Percentiles rank a stretch among this genome's conserved stretches.
Evolutionary conservation across 2,888 invertebrate genomes (phyloP).

Genomic region (Rhopalosiphum nymphaeae): DNA sequence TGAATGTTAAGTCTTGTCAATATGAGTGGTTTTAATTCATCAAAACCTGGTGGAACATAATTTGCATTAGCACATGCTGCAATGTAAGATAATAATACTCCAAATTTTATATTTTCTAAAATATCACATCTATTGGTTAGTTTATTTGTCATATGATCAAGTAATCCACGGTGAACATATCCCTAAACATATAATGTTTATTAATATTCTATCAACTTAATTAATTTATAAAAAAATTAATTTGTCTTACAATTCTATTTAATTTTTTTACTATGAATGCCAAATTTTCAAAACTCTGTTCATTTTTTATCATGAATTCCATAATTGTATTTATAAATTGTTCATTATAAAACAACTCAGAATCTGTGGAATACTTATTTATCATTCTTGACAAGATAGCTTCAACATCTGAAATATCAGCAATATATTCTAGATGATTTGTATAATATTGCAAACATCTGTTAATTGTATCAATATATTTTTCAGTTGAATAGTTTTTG

Average conservation of each 20-base stretch:
- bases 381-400: constrained; percentile 73
- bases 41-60: constrained; percentile 44
- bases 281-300: constrained; percentile 73
- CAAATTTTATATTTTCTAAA: constrained; percentile 10
- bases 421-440: neutral
- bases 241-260: constrained; percentile 74
- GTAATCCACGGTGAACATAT: constrained; percentile 39
- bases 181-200: constrained; percentile 38
- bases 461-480: constrained; percentile 73
- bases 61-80: constrained; percentile 47
- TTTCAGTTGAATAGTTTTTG: constrained; percentile 71
- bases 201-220: neutral
- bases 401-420: constrained; percentile 73
- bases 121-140: neutral
- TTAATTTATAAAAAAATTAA: neutral
- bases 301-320: constrained; percentile 73
- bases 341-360: constrained; percentile 76
- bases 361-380: constrained; percentile 71
- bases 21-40: constrained; percentile 30
- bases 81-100: constrained; percentile 47
- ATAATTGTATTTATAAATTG: constrained; percentile 75
- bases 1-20: constrained; percentile 26
- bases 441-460: constrained; percentile 72
- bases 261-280: constrained; percentile 73
- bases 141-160: constrained; percentile 38